These are phyloP conservation scores for Diplolepis rosae DNA, from an alignment of 2,888 invertebrate genomes.

Conservation along the genomic window DNA sequence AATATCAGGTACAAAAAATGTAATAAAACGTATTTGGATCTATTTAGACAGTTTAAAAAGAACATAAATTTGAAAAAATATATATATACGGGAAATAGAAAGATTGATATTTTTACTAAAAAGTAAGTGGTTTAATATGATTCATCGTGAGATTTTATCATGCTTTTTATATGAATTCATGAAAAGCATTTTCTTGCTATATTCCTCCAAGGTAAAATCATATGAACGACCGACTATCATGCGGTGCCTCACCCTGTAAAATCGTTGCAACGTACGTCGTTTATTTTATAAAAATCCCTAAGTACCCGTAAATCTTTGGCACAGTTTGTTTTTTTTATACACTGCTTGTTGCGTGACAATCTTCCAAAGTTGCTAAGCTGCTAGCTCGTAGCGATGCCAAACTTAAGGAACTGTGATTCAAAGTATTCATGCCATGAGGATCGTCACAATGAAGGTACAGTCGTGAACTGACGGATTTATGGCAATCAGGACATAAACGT, in stretches of 20 bases:
- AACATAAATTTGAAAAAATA: too few relatives aligned
- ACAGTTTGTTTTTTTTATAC: conserved; percentile 55
- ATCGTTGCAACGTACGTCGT: conserved; percentile 5
- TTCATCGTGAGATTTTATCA: not conserved
- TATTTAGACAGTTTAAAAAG: not conserved
- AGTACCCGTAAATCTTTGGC: conserved; percentile 27
- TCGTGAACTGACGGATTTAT: conserved; percentile 80
- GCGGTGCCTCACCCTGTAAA: not conserved
- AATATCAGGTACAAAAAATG: not conserved
- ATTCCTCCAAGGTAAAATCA: too few relatives aligned
- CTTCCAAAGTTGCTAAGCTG: conserved; percentile 71
- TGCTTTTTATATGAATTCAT: not conserved
- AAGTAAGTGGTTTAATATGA: not conserved
- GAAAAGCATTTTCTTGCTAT: not conserved
- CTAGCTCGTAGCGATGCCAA: conserved; percentile 72
- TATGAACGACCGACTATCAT: too few relatives aligned
- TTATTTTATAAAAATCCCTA: conserved; percentile 20
- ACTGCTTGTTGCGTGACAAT: conserved; percentile 72
- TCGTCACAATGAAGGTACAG: conserved; percentile 78
- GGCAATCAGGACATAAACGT: conserved; percentile 83
- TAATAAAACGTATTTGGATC: not conserved
- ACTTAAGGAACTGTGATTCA: conserved; percentile 74
- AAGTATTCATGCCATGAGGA: conserved; percentile 68
- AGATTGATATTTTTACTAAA: not conserved
- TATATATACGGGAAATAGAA: not conserved